Evolutionary conservation across 1,140 invertebrate genomes (phyloP).

Genomic region (Diorhabda carinulata): DNA sequence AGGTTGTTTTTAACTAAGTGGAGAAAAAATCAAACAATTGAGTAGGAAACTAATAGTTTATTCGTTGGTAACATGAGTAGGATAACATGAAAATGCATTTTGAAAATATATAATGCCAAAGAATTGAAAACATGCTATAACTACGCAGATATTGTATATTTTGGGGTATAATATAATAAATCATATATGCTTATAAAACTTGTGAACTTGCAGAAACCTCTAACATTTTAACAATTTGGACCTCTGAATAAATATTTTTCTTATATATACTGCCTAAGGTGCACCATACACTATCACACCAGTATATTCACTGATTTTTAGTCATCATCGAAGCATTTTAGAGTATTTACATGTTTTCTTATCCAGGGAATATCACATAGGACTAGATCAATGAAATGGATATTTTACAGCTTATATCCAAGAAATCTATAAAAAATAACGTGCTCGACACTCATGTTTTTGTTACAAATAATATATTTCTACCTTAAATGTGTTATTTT

Average conservation of each 20-base stretch:
- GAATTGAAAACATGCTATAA: slow-evolving; percentile 44
- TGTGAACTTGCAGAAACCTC: slow-evolving; percentile 49
- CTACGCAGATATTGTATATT: slow-evolving; percentile 44
- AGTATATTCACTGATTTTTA: slow-evolving; percentile 35
- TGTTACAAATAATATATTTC: no score
- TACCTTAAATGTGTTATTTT: no score
- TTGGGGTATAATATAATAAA: slow-evolving; percentile 36
- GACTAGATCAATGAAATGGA: neutral
- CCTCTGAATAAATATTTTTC: slow-evolving; percentile 46
- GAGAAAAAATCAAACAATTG: neutral
- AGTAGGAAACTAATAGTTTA: slow-evolving; percentile 46
- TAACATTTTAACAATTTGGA: slow-evolving; percentile 49
- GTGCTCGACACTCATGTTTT: no score
- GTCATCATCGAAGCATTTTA: slow-evolving; percentile 18
- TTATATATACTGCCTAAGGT: slow-evolving; percentile 43
- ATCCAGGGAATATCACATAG: slow-evolving; percentile 28
- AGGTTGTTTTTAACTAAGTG: no score
- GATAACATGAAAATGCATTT: slow-evolving; percentile 44
- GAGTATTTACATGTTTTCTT: slow-evolving; percentile 24
- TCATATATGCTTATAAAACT: slow-evolving; percentile 48
- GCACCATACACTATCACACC: slow-evolving; percentile 47
- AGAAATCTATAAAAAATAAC: no score
- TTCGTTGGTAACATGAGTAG: slow-evolving; percentile 44
- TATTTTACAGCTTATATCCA: neutral
- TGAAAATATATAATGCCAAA: slow-evolving; percentile 43